These are phyloP conservation scores for Coilia nasus DNA, from an alignment of 2,797 vertebrate genomes.

Conservation along the genomic window DNA sequence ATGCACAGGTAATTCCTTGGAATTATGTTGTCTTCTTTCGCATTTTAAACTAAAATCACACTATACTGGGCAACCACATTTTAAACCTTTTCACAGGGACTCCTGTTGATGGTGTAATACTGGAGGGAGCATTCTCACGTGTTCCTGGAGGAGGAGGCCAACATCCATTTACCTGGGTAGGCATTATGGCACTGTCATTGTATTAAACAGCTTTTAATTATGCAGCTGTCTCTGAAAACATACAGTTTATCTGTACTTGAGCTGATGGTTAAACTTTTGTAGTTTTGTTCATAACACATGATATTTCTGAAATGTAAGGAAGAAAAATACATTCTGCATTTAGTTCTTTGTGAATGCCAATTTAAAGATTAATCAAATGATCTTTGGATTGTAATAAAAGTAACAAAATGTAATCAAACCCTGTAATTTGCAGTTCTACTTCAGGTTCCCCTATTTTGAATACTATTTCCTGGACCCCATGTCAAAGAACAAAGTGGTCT, in stretches of 20 bases:
- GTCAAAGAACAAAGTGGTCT: conserved; percentile 67
- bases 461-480: conserved; percentile 73
- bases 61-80: neutral
- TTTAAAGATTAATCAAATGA: no score
- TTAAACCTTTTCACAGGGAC: conserved; percentile 65
- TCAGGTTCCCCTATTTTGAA: conserved; percentile 75
- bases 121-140: conserved; percentile 81
- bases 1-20: no score
- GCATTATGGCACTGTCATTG: conserved; percentile 8
- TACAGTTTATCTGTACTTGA: no score
- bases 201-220: no score
- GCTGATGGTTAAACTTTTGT: no score
- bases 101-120: conserved; percentile 77
- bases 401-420: conserved; percentile 2
- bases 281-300: no score
- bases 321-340: no score
- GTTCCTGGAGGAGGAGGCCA: neutral
- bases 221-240: no score
- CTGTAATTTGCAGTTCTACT: conserved; percentile 75
- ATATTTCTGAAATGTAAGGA: no score
- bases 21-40: neutral
- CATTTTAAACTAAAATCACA: neutral
- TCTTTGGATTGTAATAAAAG: no score
- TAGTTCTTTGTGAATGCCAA: neutral
- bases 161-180: conserved; percentile 76